Base-by-base conservation (phyloP, 2,113 vertebrate species). In the Xiphophorus maculatus region DNA sequence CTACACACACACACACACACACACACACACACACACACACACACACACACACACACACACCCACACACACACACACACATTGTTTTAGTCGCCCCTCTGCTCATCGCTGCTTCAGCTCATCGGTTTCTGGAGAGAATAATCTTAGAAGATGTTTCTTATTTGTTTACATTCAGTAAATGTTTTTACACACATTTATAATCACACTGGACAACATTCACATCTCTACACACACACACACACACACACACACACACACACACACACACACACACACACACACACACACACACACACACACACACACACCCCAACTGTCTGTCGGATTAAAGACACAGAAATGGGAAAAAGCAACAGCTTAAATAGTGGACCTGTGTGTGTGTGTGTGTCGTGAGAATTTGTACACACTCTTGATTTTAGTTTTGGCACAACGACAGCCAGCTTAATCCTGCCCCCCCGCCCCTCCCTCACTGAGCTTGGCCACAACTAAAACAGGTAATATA, bases 401-500 rank as follows among this genome's bases (percentile, higher is more conserved):
- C 44, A 42, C 67, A 63, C 63, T 48, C 13, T 65, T 81, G 71
- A 69, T 81, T 84, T 87, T 77, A 72, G 77, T 83, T 69, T 65
- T 89, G 88, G 89, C 89, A 81, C 69, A 72, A 74, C 28, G 71
- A 73, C 87, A 89, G 86, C 72, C 69, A 37, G 85, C 84, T 81
- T 90, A 90, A 89, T 84, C 88, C 83, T 72, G 68, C 69, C 25
- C 71, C 73, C 63, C 69, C 0, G 3, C 44, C 60, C 33, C 63
- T 17, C 44, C 44, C 44, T 71, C 69, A n/a, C 63, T 61, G 12
- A 87, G 90, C 74, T 87, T 90, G 90, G 87, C 81, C 84, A 87
- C 77, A 84, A 87, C 86, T 86, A 81, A 89, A 90, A 87, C 86
- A 89, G 89, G 90, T 88, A 89, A 90, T 73, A 83, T 83, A 88